Base-by-base conservation (phyloP, 1,140 invertebrate genomes). In the roundworm (Caenorhabditis elegans) region DNA sequence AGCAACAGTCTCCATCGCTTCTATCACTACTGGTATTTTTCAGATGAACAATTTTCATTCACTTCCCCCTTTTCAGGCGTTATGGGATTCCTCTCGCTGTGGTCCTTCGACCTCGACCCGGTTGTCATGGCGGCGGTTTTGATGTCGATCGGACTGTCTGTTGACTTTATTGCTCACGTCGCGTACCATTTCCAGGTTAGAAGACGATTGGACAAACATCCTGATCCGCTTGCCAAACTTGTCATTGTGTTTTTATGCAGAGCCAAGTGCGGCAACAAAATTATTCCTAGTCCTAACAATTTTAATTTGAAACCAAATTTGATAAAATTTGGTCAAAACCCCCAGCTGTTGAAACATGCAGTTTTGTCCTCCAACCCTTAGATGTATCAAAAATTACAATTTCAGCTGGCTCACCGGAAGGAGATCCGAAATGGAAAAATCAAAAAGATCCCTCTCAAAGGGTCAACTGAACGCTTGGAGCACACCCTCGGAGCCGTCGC, bases 401-500 rank as follows among this genome's bases (percentile, higher is more conserved):
- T 82, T 5, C 46, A 82, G 82, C 3, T 84, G 43, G 86, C 83
- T 24, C 83, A 75, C 43, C 80, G 60, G 0, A 93, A 93, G 85
- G 91, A 91, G 55, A 78, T 82, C 46, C 51, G 48, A 3, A 80
- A 82, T 55, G 85, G 81, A 6, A 76, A 83, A 79, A 78, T 86
- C 4, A 79, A 79, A 15, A 87, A 87, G 51, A 78, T 88, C 13
- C 86, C 87, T 15, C 60, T 88, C n/a, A 86, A 83, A 19, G 84
- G 86, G 75, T 51, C 81, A n/a, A 82, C 78, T 19, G 85, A 86
- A 47, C 86, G 85, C 53, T 77, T 88, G 28, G 65, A 79, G n/a
- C 82, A 91, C 26, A 93, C 95, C 0, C 93, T 94, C 3, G 76
- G 80, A 47, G 70, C 94, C 0, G 91, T 98, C 0, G 96, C 96